Evolutionary conservation across 2,797 vertebrate genomes (phyloP), one percentile per base, ranked within the genome.

Genomic region (Allobates femoralis): DNA sequence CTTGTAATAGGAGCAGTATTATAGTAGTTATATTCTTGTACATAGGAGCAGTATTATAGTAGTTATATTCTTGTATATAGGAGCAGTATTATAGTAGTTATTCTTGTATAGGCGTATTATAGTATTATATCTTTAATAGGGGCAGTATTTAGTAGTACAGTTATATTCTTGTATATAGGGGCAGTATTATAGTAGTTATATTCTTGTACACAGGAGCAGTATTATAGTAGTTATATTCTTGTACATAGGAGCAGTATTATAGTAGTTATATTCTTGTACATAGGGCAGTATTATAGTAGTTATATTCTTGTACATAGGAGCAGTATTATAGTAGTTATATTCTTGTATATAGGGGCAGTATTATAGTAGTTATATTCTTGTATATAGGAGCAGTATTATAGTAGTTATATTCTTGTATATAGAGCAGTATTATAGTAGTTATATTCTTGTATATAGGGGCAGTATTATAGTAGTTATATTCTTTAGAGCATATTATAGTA

Each of bases 401-500:
- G 41, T 46, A 11, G 41, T 46, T 46, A 46, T 46, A 46, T 46
- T 46, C 41, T 46, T 46, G 41, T 46, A 3, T 8, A 41, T 41
- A 41, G 37, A 3, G 37, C 37, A 41, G 37, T 41, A 41, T 2
- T 41, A 41, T 41, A 41, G 37, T 41, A 41, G 37, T 37, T 69
- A 69, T 37, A 69, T 69, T 69, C 66, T 37, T 69, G 66, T 34
- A 69, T 6, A 37, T 69, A 19, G 67, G 30, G 5, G 19, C 67
- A 71, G 32, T 73, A 73, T 73, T 73, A 73, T 73, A 73, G 69
- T 73, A 73, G 69, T 23, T 71, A 71, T 71, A 46, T 71, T 41
- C 67, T 41, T 41, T 34, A 34, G 67, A 3, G 56, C 56, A 37
- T 41, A 67, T 67, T 67, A 67, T 34, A 67, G 30, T 19, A 67